phyloP scores from a whole-genome alignment of 2,113 vertebrate species.

The Porphyrio hochstetteri region DNA sequence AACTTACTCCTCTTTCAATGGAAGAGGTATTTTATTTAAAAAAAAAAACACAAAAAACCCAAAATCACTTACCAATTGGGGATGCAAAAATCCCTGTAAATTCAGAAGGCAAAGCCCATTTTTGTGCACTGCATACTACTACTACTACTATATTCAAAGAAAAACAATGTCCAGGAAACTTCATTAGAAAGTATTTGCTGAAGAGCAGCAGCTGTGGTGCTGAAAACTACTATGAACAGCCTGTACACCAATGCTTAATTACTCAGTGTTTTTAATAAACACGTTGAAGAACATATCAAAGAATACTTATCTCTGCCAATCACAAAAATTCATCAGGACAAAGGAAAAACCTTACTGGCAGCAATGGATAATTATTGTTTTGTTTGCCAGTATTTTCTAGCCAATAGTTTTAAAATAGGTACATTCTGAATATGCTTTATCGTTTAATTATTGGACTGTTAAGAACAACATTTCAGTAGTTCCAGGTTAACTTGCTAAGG shows the following conservation, averaged over 20 bases:
- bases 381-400: background rate
- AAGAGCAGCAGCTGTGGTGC: background rate
- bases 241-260: background rate
- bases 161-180: background rate
- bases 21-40: background rate
- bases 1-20: background rate
- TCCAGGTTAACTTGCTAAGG: background rate
- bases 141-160: background rate
- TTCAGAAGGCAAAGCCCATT: background rate
- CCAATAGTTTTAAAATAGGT: background rate
- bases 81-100: background rate
- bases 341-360: background rate
- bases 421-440: background rate
- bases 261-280: background rate
- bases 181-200: background rate
- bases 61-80: background rate
- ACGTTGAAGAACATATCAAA: background rate
- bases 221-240: background rate
- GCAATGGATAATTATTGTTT: background rate
- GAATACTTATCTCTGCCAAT: background rate
- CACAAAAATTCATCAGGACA: background rate
- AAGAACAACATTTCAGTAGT: background rate
- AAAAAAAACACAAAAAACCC: background rate
- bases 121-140: background rate
- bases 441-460: background rate